phyloP scores from a whole-genome alignment of 1,140 invertebrate species.

The Oedothorax gibbosus region DNA sequence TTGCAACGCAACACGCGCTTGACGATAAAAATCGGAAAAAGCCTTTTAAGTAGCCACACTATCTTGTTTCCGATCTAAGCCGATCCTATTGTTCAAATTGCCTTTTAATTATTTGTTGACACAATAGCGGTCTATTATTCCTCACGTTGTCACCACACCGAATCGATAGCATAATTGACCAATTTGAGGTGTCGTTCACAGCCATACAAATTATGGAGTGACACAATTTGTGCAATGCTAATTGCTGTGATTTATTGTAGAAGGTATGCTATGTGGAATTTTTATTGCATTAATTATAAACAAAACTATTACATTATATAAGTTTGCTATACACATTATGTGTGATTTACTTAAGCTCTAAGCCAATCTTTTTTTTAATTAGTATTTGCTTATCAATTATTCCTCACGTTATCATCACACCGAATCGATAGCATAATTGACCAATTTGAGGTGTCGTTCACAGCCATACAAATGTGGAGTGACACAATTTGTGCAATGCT shows the following conservation, averaged over 20 bases:
- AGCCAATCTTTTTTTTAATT: no score
- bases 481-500: no score
- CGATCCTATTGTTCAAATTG: conserved; percentile 29
- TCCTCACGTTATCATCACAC: conserved; percentile 14
- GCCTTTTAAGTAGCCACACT: conserved; percentile 16
- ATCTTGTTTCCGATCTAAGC: conserved; percentile 25
- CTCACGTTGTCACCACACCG: conserved; percentile 12
- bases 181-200: conserved; percentile 21
- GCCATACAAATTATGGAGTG: no score
- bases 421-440: conserved; percentile 29
- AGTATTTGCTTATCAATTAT: no score
- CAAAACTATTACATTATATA: no score
- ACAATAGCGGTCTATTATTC: conserved; percentile 24
- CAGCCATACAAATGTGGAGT: no score
- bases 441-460: conserved; percentile 27
- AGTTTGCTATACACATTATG: no score
- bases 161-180: conserved; percentile 32
- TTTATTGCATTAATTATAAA: no score
- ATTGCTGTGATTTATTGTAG: no score
- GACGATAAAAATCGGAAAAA: background rate
- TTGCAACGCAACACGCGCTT: conserved; percentile 5
- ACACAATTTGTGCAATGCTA: no score
- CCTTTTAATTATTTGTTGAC: conserved; percentile 36
- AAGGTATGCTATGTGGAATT: no score
- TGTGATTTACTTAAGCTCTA: no score